Evolutionary conservation across 2,888 invertebrate genomes (phyloP), one percentile per base, ranked within the genome.

Genomic region (Lasius platythorax): DNA sequence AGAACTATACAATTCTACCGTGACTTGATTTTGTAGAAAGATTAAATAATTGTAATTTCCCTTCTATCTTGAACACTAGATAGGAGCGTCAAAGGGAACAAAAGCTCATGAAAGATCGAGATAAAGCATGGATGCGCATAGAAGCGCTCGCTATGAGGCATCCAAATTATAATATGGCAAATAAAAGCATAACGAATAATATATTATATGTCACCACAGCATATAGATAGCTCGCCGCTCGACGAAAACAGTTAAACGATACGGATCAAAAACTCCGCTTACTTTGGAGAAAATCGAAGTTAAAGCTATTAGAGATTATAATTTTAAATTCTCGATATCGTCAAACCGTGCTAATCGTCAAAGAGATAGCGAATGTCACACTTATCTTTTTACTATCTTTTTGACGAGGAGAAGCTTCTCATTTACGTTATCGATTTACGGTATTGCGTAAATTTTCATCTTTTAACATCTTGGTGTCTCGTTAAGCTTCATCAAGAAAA

Each of bases 81-180:
- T 61, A 95, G 95, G 94, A 95, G 86, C 94, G 93, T 83, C 92
- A 92, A 84, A 94, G 93, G 58, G 95, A 95, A 88, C 97, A 98
- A 85, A 98, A 99, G 93, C 96, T 97, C 82, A 95, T 97, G 89
- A 96, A 97, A 92, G 98, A 98, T 88, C 96, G 99, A 86, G 98
- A 99, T 93, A 98, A 98, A 93, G 96, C 98, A 43, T 99, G 99
- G 99, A 97, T 96, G 92, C 97, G 97, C 91, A 96, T 99, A 18
- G 98, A 98, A 95, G 96, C 96, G 91, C 95, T 97, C 91, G 99
- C 99, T 11, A 97, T 96, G 95, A 96, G 95, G 92, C 97, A 97
- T 96, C 97, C 97, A 18, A 95, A 95, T 88, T 96, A 95, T 87
- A 93, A 89, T 82, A 85, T 90, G 37, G 61, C 93, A 84, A 93